Evolutionary conservation across 1,140 invertebrate species (phyloP), one percentile per base, ranked within the genome.

Genomic region (Proales similis): DNA sequence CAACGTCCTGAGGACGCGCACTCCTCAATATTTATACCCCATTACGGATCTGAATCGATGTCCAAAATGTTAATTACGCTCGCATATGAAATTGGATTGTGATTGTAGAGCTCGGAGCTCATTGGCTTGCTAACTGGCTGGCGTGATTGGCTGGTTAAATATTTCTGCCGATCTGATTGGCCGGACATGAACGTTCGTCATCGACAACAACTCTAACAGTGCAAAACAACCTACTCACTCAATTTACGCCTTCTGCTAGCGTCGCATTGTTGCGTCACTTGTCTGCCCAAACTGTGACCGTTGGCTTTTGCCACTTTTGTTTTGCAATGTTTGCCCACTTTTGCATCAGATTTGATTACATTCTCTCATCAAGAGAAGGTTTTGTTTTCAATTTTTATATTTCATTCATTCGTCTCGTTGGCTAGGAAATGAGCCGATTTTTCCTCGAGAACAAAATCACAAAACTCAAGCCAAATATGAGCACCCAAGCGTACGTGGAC

Each of bases 391-490:
- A 57, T 9, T 30, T 19, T 29, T 30, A 38, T 29, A 39, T 22
- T 38, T 57, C 30, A 57, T 57, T 42, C 17, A 20, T 26, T n/a
- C 6, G 22, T 39, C n/a, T n/a, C n/a, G n/a, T n/a, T n/a, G n/a
- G n/a, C n/a, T n/a, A n/a, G n/a, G n/a, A n/a, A n/a, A n/a, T n/a
- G 7, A 42, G 45, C 11, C 38, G 39, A 30, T 36, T 42, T 27
- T 26, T 39, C 27, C 45, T 36, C 32, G 51, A 57, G 45, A 57
- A 57, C 19, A 57, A 29, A 1, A 42, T 7, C 20, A 57, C 17
- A 26, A 57, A 57, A 57, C 39, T 42, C 39, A 57, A 19, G 27
- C 39, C n/a, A 57, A 57, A 57, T 5, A 57, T 9, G 2, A n/a
- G 5, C 1, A 42, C 45, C 51, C 51, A 57, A 42, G 27, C 19